Conservation (phyloP, 1,140 invertebrate species). For the Aphis gossypii region DNA sequence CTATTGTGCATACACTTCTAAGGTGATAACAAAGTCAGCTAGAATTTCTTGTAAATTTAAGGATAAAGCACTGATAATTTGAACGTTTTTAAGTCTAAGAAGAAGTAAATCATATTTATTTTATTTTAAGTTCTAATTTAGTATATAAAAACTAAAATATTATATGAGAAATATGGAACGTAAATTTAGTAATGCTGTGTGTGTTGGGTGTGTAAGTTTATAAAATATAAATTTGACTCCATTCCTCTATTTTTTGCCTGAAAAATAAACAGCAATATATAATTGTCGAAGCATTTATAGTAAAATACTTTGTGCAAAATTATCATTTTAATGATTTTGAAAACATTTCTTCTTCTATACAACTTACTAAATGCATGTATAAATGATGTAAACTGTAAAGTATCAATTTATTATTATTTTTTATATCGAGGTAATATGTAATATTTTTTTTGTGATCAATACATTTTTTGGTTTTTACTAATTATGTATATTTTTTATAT, state of each 20-base stretch:
- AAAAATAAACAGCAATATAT: too few relatives aligned
- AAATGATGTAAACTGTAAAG: too few relatives aligned
- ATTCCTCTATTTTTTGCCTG: too few relatives aligned
- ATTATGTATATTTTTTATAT: slow-evolving; percentile 52
- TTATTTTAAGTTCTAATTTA: not conserved
- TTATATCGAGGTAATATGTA: not conserved
- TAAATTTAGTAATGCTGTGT: not conserved
- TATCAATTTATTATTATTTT: not conserved
- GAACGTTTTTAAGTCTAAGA: not conserved
- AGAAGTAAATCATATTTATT: not conserved
- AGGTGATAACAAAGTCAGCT: too few relatives aligned
- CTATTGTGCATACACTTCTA: too few relatives aligned
- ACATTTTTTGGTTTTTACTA: not conserved
- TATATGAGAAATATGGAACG: not conserved
- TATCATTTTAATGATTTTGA: too few relatives aligned
- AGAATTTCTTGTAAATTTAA: not conserved
- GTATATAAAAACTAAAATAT: not conserved
- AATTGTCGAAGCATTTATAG: too few relatives aligned
- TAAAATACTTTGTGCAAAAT: too few relatives aligned
- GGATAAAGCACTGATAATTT: not conserved
- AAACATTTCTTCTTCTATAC: too few relatives aligned
- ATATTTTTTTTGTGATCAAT: not conserved
- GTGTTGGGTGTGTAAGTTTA: not conserved
- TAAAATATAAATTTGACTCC: not conserved
- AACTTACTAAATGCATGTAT: too few relatives aligned